These are phyloP conservation scores for Graptemys geographica DNA, from an alignment of 2,797 vertebrate genomes.

Conservation along the genomic window DNA sequence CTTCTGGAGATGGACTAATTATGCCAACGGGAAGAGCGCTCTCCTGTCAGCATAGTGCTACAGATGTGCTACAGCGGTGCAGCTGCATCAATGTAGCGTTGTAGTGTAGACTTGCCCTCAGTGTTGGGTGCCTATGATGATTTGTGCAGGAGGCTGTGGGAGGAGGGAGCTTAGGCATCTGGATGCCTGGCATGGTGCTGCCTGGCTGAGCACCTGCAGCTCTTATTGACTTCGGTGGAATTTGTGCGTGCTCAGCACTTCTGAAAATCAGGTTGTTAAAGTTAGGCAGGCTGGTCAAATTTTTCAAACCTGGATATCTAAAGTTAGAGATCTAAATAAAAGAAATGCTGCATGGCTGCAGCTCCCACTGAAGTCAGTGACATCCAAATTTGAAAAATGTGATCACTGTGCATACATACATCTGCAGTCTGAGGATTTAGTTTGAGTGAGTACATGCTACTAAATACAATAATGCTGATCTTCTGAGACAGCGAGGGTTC, in stretches of 20 bases:
- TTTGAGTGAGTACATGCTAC: neutral
- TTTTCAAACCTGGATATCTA: neutral
- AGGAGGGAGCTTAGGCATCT: too few relatives aligned
- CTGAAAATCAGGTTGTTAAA: neutral
- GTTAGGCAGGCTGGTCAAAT: neutral
- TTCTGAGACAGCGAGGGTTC: neutral
- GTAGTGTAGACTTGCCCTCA: too few relatives aligned
- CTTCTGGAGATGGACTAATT: too few relatives aligned
- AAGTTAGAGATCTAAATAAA: neutral
- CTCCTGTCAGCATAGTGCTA: too few relatives aligned
- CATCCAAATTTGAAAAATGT: neutral
- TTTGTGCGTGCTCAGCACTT: neutral
- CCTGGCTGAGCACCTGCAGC: neutral
- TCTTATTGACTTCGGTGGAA: neutral
- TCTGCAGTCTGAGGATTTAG: neutral
- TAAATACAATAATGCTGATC: neutral
- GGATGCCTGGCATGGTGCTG: too few relatives aligned
- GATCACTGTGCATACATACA: neutral
- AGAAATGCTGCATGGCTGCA: neutral
- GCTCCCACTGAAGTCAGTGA: neutral
- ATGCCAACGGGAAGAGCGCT: too few relatives aligned
- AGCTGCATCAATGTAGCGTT: too few relatives aligned
- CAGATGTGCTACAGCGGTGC: too few relatives aligned
- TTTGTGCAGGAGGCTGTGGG: too few relatives aligned
- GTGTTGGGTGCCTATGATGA: too few relatives aligned